Percentiles rank a stretch among this genome's conserved stretches.
Conservation (phyloP, 2,888 invertebrate genomes). For the Acanthosoma haemorrhoidale region DNA sequence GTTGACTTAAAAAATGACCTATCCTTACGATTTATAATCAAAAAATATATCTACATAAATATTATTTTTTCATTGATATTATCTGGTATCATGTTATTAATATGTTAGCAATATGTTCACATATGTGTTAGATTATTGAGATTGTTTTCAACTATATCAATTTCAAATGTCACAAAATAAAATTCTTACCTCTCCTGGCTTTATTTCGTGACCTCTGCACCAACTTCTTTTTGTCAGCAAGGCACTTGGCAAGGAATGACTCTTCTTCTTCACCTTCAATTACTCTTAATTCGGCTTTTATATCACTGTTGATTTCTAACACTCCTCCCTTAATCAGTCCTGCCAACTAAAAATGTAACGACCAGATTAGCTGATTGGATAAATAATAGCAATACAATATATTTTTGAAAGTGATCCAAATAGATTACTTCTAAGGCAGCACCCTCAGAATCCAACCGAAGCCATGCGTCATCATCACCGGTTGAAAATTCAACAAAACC, state of each 20-base stretch:
- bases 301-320: conserved; percentile 45
- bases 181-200: conserved; percentile 12
- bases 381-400: not conserved
- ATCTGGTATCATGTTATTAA: no score
- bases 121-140: no score
- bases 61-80: no score
- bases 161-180: no score
- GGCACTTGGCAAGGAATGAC: conserved; percentile 57
- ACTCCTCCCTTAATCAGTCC: conserved; percentile 43
- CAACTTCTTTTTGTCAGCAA: conserved; percentile 46
- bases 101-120: no score
- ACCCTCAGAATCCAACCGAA: conserved; percentile 65
- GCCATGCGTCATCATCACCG: conserved; percentile 67
- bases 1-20: no score
- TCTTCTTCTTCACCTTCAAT: conserved; percentile 70
- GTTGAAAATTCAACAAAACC: conserved; percentile 71
- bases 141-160: no score
- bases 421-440: conserved; percentile 56
- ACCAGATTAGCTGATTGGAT: not conserved
- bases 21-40: no score
- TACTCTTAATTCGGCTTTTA: conserved; percentile 51
- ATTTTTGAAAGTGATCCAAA: not conserved
- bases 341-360: conserved; percentile 34
- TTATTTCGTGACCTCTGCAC: conserved; percentile 17
- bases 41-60: no score